These are phyloP conservation scores for Phallusia fumigata DNA, from an alignment of 23 tunicate genomes.

Conservation along the genomic window DNA sequence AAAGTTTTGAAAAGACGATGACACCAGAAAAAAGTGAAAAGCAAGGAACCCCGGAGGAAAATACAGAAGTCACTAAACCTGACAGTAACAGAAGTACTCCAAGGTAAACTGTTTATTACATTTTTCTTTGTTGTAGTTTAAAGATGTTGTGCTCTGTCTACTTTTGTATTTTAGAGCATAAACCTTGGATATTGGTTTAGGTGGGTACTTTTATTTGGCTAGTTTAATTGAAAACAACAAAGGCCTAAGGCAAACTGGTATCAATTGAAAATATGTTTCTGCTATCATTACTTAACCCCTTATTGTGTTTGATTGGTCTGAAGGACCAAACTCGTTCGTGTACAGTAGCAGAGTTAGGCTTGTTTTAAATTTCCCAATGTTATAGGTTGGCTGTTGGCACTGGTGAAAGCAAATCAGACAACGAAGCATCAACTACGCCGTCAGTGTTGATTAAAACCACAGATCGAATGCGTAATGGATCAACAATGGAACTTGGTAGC, in stretches of 20 bases:
- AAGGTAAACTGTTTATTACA: constrained; percentile 8
- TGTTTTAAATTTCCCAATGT: not conserved
- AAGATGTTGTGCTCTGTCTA: no score
- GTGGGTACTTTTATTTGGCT: no score
- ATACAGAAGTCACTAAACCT: not conserved
- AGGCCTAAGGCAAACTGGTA: no score
- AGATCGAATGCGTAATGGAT: constrained; percentile 12
- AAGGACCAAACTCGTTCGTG: no score
- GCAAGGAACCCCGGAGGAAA: not conserved
- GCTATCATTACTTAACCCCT: no score
- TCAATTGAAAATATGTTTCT: no score
- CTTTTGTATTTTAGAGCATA: no score
- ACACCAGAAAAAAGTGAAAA: not conserved
- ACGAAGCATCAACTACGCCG: not conserved
- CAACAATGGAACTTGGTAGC: not conserved
- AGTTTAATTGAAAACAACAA: no score
- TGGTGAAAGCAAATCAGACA: not conserved
- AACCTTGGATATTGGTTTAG: no score
- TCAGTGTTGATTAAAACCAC: not conserved
- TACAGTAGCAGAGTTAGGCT: no score
- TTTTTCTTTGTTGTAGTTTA: no score
- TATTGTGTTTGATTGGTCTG: no score
- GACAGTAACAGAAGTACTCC: constrained; percentile 29
- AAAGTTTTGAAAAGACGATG: not conserved
- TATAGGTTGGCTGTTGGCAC: not conserved